These are phyloP conservation scores for Argopecten irradians DNA, from an alignment of 1,140 invertebrate genomes.

Conservation along the genomic window DNA sequence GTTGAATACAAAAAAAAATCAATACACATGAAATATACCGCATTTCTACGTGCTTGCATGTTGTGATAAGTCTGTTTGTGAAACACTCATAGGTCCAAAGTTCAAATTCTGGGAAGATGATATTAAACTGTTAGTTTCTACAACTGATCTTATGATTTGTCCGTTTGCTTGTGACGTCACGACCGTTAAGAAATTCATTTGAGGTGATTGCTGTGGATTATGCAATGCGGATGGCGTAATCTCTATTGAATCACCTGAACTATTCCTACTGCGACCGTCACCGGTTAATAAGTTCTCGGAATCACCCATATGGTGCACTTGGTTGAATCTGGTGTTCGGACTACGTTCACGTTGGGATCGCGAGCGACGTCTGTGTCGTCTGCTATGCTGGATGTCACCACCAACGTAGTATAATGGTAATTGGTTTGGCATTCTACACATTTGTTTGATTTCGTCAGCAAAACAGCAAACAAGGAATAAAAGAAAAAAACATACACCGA, in stretches of 20 bases:
- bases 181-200: neutral
- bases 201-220: neutral
- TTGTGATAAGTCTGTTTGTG: neutral
- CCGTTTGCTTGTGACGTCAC: constrained; percentile 4
- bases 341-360: neutral
- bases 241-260: neutral
- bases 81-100: constrained; percentile 16
- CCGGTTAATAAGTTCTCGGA: neutral
- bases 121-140: neutral
- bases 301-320: neutral
- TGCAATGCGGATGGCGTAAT: neutral
- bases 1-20: no score
- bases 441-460: constrained; percentile 62
- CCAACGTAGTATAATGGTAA: constrained; percentile 50
- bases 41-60: neutral
- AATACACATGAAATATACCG: no score
- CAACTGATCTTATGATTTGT: neutral
- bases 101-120: neutral
- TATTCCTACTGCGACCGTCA: neutral
- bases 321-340: neutral
- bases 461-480: constrained; percentile 61
- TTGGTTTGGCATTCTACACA: constrained; percentile 59
- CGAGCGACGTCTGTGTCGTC: constrained; percentile 25
- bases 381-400: neutral
- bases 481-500: constrained; percentile 58